A percentile compares a stretch with the other conserved stretches of the same genome.
These are phyloP conservation scores for Tiliacea aurago DNA, from an alignment of 2,888 invertebrate species.

Conservation along the genomic window DNA sequence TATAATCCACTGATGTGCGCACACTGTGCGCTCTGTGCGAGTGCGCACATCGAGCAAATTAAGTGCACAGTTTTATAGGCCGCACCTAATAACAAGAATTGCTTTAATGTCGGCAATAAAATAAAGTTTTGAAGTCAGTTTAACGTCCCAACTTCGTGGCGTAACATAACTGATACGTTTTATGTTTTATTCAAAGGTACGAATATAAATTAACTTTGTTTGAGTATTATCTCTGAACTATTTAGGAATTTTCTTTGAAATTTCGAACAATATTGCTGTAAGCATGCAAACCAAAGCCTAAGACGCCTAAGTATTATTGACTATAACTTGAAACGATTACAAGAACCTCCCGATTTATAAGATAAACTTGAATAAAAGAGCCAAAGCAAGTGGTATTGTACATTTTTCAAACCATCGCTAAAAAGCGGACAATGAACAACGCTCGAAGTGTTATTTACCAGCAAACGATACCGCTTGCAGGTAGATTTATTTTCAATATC, in stretches of 20 bases:
- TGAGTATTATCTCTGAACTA: not conserved
- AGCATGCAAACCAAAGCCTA: not conserved
- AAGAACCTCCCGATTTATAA: not conserved
- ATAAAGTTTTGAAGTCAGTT: slow-evolving; percentile 13
- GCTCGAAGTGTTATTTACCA: slow-evolving; percentile 23
- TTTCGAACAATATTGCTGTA: not conserved
- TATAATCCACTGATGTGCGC: not conserved
- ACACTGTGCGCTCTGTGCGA: not conserved
- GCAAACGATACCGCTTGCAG: slow-evolving; percentile 20
- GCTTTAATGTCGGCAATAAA: slow-evolving; percentile 12
- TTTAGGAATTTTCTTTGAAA: not conserved
- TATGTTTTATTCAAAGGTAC: slow-evolving; percentile 1
- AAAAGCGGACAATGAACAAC: slow-evolving; percentile 7
- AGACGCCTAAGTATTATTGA: not conserved
- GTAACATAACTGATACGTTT: not conserved
- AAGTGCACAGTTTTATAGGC: not conserved
- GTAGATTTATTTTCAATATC: slow-evolving; percentile 47
- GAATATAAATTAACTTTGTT: not conserved
- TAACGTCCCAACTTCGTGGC: slow-evolving; percentile 10
- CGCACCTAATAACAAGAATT: not conserved
- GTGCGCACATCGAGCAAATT: not conserved
- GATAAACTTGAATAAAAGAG: not conserved
- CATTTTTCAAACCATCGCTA: slow-evolving; percentile 9
- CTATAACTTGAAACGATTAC: not conserved
- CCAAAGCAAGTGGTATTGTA: not conserved